Conservation (phyloP, 1,140 invertebrate genomes). For the Helicoverpa armigera region DNA sequence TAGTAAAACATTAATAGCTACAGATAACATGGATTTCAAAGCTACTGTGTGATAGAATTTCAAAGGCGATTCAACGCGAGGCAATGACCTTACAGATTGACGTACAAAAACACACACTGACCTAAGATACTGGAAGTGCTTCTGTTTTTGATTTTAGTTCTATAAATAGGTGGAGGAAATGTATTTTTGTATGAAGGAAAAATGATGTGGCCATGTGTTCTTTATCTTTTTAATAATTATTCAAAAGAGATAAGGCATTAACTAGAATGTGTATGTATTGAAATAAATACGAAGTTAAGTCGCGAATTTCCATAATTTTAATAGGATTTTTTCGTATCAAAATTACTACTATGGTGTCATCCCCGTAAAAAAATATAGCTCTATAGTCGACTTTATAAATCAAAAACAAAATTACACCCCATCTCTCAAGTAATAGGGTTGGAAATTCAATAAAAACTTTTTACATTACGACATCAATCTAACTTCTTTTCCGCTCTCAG, state of each 20-base stretch:
- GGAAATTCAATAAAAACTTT: conserved; percentile 33
- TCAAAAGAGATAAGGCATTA: not conserved
- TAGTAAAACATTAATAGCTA: not conserved
- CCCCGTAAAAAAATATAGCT: too few species aligned
- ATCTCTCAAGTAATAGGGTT: not conserved
- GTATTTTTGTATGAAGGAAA: not conserved
- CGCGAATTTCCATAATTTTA: too few species aligned
- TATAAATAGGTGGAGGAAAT: not conserved
- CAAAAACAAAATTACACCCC: not conserved
- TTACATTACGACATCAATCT: not conserved
- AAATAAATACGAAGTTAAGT: too few species aligned
- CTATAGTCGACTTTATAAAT: not conserved
- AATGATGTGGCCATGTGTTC: not conserved
- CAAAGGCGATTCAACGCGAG: not conserved
- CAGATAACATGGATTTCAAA: not conserved
- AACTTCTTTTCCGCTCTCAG: not conserved
- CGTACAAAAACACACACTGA: conserved; percentile 11
- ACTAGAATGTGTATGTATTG: too few species aligned
- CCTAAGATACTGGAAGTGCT: conserved; percentile 14
- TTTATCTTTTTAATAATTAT: not conserved
- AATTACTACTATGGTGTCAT: too few species aligned
- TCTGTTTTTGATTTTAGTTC: conserved; percentile 10
- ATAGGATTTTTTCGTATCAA: too few species aligned
- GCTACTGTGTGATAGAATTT: conserved; percentile 2
- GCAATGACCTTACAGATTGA: not conserved